phyloP scores from a whole-genome alignment of 2,888 invertebrate species.

The Stenodema calcarata region DNA sequence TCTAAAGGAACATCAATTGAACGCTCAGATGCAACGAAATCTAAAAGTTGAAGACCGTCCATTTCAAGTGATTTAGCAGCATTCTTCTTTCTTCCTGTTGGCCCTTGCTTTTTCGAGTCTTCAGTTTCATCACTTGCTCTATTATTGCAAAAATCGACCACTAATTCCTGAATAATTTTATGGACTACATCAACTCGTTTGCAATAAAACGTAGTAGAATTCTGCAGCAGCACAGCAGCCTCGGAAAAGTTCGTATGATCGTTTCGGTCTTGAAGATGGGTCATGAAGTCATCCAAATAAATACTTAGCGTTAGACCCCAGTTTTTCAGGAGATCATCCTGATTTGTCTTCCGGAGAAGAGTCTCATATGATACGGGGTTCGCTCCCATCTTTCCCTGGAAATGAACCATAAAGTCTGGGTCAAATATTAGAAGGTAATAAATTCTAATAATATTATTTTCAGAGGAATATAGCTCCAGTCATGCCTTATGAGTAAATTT shows the following conservation, averaged over 20 bases:
- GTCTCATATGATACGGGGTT: neutral
- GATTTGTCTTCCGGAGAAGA: neutral
- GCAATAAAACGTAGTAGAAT: conserved; percentile 73
- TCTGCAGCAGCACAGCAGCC: conserved; percentile 78
- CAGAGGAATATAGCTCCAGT: too few relatives aligned
- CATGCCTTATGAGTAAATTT: too few relatives aligned
- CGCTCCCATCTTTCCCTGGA: neutral
- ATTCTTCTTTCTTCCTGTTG: conserved; percentile 18
- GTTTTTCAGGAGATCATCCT: conserved; percentile 1
- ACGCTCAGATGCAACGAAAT: conserved; percentile 24
- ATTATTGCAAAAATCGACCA: neutral
- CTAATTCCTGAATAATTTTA: conserved; percentile 35
- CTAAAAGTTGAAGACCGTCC: conserved; percentile 49
- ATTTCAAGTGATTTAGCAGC: conserved; percentile 29
- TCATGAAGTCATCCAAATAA: conserved; percentile 11
- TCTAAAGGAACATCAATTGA: neutral
- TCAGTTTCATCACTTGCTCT: neutral
- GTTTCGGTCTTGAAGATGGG: neutral
- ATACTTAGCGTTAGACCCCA: neutral
- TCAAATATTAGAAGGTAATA: too few relatives aligned
- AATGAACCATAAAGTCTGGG: too few relatives aligned
- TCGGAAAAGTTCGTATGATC: conserved; percentile 73
- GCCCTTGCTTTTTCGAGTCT: neutral
- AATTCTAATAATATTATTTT: too few relatives aligned
- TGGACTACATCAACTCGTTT: conserved; percentile 74